These are phyloP conservation scores for Bettongia penicillata DNA, from an alignment of 2,113 vertebrate genomes.

Conservation along the genomic window DNA sequence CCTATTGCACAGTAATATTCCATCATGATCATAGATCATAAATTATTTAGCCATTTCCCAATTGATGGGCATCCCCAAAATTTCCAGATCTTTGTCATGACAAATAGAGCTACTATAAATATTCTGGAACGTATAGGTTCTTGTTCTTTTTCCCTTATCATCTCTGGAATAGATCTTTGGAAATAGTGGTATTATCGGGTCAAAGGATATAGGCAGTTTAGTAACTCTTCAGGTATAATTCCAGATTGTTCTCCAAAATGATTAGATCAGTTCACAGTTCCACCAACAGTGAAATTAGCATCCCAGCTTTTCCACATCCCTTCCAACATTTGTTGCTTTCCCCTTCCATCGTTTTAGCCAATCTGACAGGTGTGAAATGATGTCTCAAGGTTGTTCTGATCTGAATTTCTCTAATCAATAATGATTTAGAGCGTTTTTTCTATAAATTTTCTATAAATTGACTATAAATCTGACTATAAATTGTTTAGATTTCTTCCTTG, in stretches of 20 bases:
- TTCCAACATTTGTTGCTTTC: background rate
- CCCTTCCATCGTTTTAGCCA: background rate
- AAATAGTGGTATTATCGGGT: background rate
- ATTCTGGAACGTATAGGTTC: background rate
- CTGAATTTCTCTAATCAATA: background rate
- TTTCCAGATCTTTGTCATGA: background rate
- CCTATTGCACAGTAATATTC: background rate
- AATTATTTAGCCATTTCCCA: background rate
- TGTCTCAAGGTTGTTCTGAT: background rate
- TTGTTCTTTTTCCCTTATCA: background rate
- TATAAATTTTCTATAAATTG: too few species aligned
- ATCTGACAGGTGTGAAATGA: background rate
- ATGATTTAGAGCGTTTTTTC: background rate
- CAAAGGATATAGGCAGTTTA: background rate
- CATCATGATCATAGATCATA: background rate
- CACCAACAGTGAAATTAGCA: background rate
- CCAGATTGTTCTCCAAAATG: background rate
- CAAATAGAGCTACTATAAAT: background rate
- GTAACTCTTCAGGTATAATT: background rate
- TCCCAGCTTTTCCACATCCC: background rate
- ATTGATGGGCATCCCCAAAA: background rate
- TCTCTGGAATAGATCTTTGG: background rate
- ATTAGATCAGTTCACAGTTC: background rate
- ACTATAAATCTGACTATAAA: background rate
- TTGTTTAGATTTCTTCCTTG: background rate